Evolutionary conservation across 2,797 vertebrate species (phyloP).

Genomic region (Netta rufina): DNA sequence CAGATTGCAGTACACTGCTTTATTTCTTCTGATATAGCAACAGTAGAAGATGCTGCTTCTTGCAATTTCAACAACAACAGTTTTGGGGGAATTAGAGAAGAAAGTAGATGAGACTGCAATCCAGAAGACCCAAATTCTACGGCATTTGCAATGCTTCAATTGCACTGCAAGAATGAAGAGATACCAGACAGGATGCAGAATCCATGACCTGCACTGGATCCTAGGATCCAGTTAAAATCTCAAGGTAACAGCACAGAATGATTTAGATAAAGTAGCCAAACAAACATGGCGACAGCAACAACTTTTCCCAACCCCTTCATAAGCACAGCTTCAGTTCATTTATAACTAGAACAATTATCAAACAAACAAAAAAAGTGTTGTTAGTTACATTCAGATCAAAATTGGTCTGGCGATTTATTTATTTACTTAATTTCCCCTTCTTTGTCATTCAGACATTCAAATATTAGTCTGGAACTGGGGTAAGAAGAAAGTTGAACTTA

Average conservation of each 20-base stretch:
- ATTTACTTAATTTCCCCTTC: background rate
- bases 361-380: background rate
- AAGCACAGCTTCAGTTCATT: background rate
- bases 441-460: background rate
- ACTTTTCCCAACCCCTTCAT: rapidly evolving
- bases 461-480: background rate
- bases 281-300: background rate
- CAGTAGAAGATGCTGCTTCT: background rate
- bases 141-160: background rate
- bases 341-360: background rate
- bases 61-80: background rate
- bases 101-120: background rate
- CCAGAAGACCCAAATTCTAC: background rate
- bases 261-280: background rate
- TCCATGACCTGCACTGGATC: background rate
- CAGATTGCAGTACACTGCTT: background rate
- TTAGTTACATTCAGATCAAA: background rate
- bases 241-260: background rate
- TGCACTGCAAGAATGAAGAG: background rate
- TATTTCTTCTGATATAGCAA: background rate
- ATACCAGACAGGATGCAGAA: background rate
- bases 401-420: background rate
- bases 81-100: background rate
- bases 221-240: background rate
- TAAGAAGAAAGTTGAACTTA: background rate